Evolutionary conservation across 2,888 invertebrate genomes (phyloP), one percentile per base, ranked within the genome.

Genomic region (Chaetogeoica ovagalla): DNA sequence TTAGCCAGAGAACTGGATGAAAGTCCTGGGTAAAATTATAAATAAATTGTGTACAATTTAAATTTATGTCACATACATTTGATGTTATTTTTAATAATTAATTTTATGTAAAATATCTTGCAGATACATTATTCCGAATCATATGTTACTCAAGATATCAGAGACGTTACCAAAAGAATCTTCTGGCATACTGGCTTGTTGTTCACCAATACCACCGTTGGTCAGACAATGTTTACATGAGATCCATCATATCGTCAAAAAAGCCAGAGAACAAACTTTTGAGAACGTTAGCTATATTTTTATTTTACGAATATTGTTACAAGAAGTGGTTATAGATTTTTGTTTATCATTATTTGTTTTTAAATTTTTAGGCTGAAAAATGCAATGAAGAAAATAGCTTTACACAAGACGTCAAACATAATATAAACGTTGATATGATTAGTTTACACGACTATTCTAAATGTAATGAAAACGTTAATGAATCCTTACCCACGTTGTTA

Each of bases 41-140:
- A 59, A 76, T 71, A 48, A 48, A 48, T 48, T 48, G 9, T 39
- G 17, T 11, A 69, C n/a, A 69, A 23, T 62, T 72, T 21, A 37
- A 69, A 48, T 39, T 5, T n/a, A 7, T 57, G 43, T 66, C 9
- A 1, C 37, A 23, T 79, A 30, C n/a, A 59, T n/a, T 81, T 48
- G 2, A 48, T 13, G 43, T 43, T 48, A 3, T 48, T 48, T 13
- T 48, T 11, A 30, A 30, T 43, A 48, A 48, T 48, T 60, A 76
- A 79, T 0, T 84, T 82, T 79, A 83, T 83, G 3, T 3, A 0
- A 15, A 11, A 15, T 48, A 48, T 83, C 81, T 86, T 86, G 30
- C 85, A 93, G 93, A 57, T 98, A 95, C 87, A 93, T 99, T 69
- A 88, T 99, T 81, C 98, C 98, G 0, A 97, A 97, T 87, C 97